Conservation (phyloP, 1,140 invertebrate genomes). For the Ruditapes philippinarum region DNA sequence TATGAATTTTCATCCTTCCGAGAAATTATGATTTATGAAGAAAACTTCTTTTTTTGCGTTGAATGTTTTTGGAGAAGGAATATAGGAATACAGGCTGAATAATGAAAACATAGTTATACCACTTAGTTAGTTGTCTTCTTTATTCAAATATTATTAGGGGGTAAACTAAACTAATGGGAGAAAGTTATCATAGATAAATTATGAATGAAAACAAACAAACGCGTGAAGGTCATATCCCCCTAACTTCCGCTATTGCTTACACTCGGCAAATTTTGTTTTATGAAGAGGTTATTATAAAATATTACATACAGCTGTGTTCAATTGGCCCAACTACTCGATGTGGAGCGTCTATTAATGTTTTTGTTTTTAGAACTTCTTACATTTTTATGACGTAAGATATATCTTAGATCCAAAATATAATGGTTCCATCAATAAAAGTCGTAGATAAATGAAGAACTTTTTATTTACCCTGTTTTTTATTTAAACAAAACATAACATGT, state of each 20-base stretch:
- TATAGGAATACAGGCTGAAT: too few species aligned
- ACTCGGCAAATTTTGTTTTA: neutral
- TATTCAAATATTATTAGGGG: too few species aligned
- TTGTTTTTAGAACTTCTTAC: neutral
- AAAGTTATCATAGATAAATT: neutral
- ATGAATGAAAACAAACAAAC: constrained; percentile 4
- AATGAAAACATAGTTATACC: too few species aligned
- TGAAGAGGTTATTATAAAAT: neutral
- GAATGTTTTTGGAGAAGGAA: too few species aligned
- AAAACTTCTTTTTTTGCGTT: too few species aligned
- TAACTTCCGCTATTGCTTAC: constrained; percentile 3
- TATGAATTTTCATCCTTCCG: too few species aligned
- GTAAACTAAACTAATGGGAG: neutral
- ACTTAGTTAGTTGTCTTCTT: too few species aligned
- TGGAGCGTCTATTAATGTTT: neutral
- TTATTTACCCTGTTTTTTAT: too few species aligned
- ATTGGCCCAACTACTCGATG: constrained; percentile 7
- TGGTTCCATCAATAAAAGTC: neutral
- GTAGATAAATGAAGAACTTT: too few species aligned
- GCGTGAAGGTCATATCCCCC: neutral
- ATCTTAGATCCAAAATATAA: neutral
- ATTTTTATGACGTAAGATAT: constrained; percentile 9
- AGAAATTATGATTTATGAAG: too few species aligned
- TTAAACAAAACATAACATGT: too few species aligned
- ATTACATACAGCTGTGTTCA: constrained; percentile 17